Conservation (phyloP, 2,888 invertebrate genomes). For the Barypeithes pellucidus region DNA sequence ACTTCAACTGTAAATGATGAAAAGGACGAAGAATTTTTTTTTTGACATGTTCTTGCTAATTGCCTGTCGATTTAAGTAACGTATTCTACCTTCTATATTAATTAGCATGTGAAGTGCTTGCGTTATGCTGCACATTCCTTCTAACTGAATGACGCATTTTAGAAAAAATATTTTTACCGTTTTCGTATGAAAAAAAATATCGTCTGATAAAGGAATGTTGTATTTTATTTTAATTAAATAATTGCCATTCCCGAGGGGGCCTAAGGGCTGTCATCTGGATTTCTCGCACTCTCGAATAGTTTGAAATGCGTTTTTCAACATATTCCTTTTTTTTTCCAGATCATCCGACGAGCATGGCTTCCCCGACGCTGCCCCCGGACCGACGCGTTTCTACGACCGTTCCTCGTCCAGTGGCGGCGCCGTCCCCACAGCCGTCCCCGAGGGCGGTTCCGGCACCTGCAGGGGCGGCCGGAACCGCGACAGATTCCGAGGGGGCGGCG, state of each 20-base stretch:
- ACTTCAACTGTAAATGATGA: not conserved
- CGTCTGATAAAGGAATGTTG: too few relatives aligned
- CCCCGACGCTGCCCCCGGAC: constrained; percentile 67
- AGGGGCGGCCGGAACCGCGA: constrained; percentile 55
- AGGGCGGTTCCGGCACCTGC: constrained; percentile 51
- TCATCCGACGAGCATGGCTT: constrained; percentile 72
- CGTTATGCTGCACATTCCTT: not conserved
- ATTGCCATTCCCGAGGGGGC: too few relatives aligned
- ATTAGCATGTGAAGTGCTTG: not conserved
- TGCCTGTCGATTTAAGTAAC: not conserved
- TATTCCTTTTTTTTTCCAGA: constrained; percentile 65
- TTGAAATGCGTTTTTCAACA: not conserved
- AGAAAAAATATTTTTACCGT: too few relatives aligned
- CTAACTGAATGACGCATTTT: too few relatives aligned
- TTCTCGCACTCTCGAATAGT: too few relatives aligned
- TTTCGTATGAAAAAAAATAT: too few relatives aligned
- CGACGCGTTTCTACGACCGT: constrained; percentile 72
- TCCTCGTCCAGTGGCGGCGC: constrained; percentile 55
- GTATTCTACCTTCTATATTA: constrained; percentile 10
- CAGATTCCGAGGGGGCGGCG: constrained; percentile 54
- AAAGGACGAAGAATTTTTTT: not conserved
- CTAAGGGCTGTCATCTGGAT: too few relatives aligned
- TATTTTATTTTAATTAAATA: too few relatives aligned
- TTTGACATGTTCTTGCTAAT: not conserved
- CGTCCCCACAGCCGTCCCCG: constrained; percentile 48